Percentiles rank a stretch among this genome's conserved stretches.
Evolutionary conservation across 2,113 vertebrate genomes (phyloP).

Genomic region (Neofelis nebulosa): DNA sequence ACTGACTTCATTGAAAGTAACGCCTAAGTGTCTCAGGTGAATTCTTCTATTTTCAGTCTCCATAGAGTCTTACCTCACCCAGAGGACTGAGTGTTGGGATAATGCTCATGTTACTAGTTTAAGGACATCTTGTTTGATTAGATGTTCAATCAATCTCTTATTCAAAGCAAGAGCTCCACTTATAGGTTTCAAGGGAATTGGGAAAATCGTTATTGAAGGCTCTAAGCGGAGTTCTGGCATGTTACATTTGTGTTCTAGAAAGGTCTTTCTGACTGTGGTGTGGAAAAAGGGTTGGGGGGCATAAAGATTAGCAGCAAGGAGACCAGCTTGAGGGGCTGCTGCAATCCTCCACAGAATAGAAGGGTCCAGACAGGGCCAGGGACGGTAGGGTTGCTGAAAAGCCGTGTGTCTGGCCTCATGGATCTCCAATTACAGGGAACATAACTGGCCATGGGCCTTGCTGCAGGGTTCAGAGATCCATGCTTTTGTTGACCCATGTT

Average conservation of each 20-base stretch:
- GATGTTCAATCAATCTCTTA: conserved; percentile 41
- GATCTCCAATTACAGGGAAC: background rate
- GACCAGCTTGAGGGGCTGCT: background rate
- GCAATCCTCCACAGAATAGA: background rate
- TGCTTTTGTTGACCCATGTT: background rate
- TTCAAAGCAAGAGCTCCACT: conserved; percentile 36
- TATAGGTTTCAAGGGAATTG: conserved; percentile 51
- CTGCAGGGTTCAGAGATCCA: background rate
- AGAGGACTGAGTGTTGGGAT: background rate
- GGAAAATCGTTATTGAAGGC: background rate
- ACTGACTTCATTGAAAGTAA: background rate
- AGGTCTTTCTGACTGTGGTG: background rate
- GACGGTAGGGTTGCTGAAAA: background rate
- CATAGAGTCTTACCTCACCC: background rate
- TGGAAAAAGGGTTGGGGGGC: background rate
- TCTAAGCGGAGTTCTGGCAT: background rate
- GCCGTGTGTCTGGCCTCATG: background rate
- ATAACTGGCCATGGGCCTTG: background rate
- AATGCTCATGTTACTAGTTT: background rate
- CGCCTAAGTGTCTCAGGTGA: background rate
- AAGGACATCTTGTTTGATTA: conserved; percentile 56
- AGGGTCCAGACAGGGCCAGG: background rate
- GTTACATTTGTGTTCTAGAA: background rate
- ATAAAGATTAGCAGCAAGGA: background rate
- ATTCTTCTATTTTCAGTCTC: conserved; percentile 5